Evolutionary conservation across 2,797 vertebrate species (phyloP), one percentile per base, ranked within the genome.

Genomic region (Melanotaenia parkinsoni): DNA sequence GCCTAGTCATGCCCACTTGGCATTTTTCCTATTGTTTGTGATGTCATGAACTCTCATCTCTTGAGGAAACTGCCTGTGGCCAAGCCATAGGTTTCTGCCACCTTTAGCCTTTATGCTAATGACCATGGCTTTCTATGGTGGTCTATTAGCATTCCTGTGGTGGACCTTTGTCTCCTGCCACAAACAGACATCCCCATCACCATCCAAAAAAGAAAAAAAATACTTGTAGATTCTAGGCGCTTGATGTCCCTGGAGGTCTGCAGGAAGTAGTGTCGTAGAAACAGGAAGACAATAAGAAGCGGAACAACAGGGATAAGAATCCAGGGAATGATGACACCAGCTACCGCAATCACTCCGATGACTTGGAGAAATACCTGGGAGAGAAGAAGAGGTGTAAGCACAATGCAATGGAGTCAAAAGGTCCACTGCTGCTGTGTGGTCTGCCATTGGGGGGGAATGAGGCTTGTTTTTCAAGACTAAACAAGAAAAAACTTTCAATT

Each of bases 181-280:
- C 81, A 79, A 92, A 89, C 72, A 75, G 86, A 91, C 80, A 85
- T 77, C 75, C 70, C 60, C 69, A 77, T 30, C 66, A 76, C 77
- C 61, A 70, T 43, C 50, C 56, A 59, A 72, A 59, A 61, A 62
- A 53, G 61, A 28, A 28, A 77, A 77, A 72, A n/a, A 74, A 94
- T 95, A 96, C 96, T 96, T 82, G 95, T 96, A 66, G 95, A 95
- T 88, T 98, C 95, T 12, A 98, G 94, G 45, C 95, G 95, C 91
- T 97, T 97, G 91, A 97, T 96, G 83, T 96, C 95, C 84, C 95
- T 95, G 57, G 96, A 96, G 3, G 96, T 98, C 85, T 93, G 89
- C 88, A 97, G 94, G 92, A 97, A 97, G 88, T 96, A 98, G 32
- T 86, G 82, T 33, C 95, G 81, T 70, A 93, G 85, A 80, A 95